These are phyloP conservation scores for Ondatra zibethicus DNA, from an alignment of 2,113 vertebrate species.

Conservation along the genomic window DNA sequence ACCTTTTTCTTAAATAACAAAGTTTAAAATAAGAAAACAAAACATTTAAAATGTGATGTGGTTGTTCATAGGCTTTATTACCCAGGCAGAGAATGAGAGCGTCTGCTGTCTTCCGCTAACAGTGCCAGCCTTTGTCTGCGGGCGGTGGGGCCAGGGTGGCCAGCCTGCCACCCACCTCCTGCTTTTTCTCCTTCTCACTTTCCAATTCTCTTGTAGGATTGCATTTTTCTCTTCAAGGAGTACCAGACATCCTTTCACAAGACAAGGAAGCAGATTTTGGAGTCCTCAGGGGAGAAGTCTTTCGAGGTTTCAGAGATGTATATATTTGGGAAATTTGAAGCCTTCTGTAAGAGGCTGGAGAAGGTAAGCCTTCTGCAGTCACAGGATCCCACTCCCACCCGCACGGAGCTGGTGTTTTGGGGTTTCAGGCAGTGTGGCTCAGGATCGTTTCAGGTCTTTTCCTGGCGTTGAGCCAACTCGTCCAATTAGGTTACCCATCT, in stretches of 20 bases:
- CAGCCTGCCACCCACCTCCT: background rate
- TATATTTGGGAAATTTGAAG: slow-evolving; percentile 91
- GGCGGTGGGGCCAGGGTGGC: background rate
- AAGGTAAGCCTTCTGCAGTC: slow-evolving; percentile 85
- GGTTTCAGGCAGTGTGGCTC: background rate
- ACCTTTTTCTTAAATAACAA: background rate
- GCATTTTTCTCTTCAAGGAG: slow-evolving; percentile 87
- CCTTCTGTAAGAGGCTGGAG: slow-evolving; percentile 90
- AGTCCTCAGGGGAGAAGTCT: slow-evolving; percentile 83
- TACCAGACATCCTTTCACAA: slow-evolving; percentile 90
- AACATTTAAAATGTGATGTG: background rate
- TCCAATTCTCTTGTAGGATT: slow-evolving; percentile 84
- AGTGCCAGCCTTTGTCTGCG: background rate
- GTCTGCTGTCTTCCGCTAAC: background rate
- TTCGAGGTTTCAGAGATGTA: slow-evolving; percentile 90
- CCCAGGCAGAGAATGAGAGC: background rate
- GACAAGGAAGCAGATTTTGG: slow-evolving; percentile 84
- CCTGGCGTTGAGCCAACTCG: background rate
- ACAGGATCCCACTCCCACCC: accelerated
- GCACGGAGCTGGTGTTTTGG: background rate
- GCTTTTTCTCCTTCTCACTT: background rate
- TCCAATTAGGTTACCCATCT: background rate
- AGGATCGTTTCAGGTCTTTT: background rate
- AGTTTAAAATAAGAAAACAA: background rate
- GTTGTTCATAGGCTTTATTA: background rate